Percentiles rank a stretch among this genome's conserved stretches.
phyloP scores from a whole-genome alignment of 2,888 invertebrate genomes.

The Dilophus febrilis region DNA sequence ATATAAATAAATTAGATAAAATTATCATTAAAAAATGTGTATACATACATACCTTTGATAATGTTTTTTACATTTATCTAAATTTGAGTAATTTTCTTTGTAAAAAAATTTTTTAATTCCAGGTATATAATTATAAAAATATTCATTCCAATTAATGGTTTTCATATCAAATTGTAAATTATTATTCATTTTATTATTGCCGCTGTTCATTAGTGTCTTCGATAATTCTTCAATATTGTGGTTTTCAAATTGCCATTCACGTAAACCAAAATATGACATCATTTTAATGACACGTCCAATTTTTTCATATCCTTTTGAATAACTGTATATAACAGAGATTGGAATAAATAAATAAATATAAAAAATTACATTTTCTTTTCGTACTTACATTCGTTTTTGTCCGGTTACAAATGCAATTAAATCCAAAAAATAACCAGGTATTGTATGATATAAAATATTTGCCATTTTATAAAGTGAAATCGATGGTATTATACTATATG shows the following conservation, averaged over 20 bases:
- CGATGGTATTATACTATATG: conserved; percentile 30
- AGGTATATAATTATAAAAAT: conserved; percentile 45
- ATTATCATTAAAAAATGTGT: too few species aligned
- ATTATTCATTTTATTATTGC: conserved; percentile 1
- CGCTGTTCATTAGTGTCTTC: neutral
- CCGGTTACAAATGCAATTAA: conserved; percentile 28
- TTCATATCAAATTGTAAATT: conserved; percentile 38
- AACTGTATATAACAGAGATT: too few species aligned
- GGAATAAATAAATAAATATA: neutral
- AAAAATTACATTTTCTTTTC: neutral
- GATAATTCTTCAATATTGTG: conserved; percentile 25
- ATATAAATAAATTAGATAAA: too few species aligned
- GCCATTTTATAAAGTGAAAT: conserved; percentile 27
- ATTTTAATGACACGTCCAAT: conserved; percentile 27
- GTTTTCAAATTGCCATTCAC: conserved; percentile 28
- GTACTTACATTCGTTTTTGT: conserved; percentile 29
- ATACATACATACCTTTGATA: conserved; percentile 7
- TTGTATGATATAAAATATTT: conserved; percentile 28
- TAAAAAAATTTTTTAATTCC: conserved; percentile 50
- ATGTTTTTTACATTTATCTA: conserved; percentile 4
- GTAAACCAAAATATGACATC: conserved; percentile 30
- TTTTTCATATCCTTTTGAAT: conserved; percentile 25
- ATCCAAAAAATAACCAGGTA: conserved; percentile 31
- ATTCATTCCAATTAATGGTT: conserved; percentile 47
- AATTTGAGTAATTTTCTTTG: conserved; percentile 36